Conservation (phyloP, 2,797 vertebrate species). For the Manis javanica region DNA sequence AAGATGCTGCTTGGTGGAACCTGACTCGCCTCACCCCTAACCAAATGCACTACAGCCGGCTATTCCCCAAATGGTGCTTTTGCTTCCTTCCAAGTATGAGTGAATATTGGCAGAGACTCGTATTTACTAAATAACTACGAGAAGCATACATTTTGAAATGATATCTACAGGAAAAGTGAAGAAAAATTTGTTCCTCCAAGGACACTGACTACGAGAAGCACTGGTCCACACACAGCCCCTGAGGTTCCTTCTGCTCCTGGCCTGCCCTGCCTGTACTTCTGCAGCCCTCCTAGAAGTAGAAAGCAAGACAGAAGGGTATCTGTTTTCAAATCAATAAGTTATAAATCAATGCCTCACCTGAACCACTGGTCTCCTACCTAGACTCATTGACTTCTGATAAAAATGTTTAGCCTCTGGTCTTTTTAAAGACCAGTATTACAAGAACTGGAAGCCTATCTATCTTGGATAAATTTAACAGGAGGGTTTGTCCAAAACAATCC, state of each 20-base stretch:
- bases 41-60: too few species aligned
- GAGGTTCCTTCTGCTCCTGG: not conserved
- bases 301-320: not conserved
- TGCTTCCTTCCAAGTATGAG: not conserved
- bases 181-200: not conserved
- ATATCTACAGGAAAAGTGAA: not conserved
- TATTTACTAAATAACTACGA: not conserved
- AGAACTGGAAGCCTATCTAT: not conserved
- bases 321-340: not conserved
- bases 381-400: not conserved
- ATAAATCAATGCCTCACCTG: not conserved
- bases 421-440: conserved; percentile 4
- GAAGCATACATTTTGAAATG: not conserved
- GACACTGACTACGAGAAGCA: not conserved
- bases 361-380: not conserved
- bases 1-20: not conserved
- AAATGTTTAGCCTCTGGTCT: not conserved
- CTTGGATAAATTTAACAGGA: not conserved
- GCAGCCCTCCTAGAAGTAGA: not conserved
- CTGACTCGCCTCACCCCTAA: not conserved
- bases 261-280: not conserved
- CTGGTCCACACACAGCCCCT: too few species aligned
- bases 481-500: too few species aligned
- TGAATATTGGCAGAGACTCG: not conserved
- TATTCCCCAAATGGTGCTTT: not conserved